A percentile compares a stretch with the other conserved stretches of the same genome.
Conservation (phyloP, 2,113 vertebrate genomes). For the Saccopteryx leptura region DNA sequence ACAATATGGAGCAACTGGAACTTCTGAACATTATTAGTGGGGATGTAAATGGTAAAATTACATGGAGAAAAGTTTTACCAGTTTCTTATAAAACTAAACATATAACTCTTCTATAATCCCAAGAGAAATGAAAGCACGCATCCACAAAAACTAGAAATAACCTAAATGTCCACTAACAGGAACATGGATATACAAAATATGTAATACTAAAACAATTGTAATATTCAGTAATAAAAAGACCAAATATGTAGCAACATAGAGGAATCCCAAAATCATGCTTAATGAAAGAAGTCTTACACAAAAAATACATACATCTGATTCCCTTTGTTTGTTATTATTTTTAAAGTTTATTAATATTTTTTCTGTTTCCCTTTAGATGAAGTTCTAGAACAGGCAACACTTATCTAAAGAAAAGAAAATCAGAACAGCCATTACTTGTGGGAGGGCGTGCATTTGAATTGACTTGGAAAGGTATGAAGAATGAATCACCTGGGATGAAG, state of each 20-base stretch:
- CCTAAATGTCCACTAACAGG: neutral
- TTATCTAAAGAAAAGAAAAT: neutral
- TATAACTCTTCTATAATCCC: neutral
- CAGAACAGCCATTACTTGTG: neutral
- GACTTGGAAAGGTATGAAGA: neutral
- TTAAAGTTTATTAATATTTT: neutral
- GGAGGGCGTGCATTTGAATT: neutral
- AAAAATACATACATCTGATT: neutral
- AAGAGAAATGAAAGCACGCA: neutral
- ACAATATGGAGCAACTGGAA: neutral
- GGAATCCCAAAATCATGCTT: neutral
- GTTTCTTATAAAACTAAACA: too few species aligned
- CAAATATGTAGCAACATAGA: neutral
- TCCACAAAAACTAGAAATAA: neutral
- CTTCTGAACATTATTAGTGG: neutral
- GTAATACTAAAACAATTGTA: neutral
- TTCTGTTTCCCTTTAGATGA: neutral
- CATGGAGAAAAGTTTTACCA: neutral
- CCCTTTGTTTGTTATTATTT: neutral
- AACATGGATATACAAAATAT: neutral
- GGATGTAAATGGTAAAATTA: neutral
- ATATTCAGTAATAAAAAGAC: neutral
- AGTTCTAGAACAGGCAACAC: neutral
- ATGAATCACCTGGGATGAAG: neutral
- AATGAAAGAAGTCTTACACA: neutral